Conservation (phyloP, 2,888 invertebrate species). For the Conistra vaccinii region DNA sequence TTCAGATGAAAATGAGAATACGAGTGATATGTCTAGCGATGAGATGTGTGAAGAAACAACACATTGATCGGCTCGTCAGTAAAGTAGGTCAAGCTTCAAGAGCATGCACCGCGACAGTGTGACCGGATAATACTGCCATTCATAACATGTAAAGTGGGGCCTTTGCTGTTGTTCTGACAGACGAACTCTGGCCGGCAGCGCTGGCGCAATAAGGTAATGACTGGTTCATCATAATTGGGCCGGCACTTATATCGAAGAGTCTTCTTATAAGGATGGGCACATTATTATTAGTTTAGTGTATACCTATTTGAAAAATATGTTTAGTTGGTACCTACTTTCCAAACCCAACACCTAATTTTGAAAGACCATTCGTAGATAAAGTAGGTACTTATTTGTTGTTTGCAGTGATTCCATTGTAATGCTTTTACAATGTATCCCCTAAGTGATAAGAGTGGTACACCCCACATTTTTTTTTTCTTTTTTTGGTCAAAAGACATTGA, state of each 20-base stretch:
- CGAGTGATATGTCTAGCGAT: not conserved
- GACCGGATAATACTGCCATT: not conserved
- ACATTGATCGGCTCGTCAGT: not conserved
- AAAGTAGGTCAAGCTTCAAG: constrained; percentile 11
- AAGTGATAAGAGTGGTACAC: too few relatives aligned
- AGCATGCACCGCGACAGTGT: not conserved
- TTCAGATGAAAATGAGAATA: not conserved
- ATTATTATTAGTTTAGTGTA: not conserved
- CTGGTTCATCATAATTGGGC: too few relatives aligned
- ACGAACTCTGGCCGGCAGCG: not conserved
- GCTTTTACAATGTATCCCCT: too few relatives aligned
- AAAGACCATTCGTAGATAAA: not conserved
- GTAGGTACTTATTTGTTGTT: not conserved
- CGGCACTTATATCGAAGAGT: not conserved
- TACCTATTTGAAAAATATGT: too few relatives aligned
- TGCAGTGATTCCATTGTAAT: not conserved
- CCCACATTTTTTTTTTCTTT: too few relatives aligned
- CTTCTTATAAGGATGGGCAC: not conserved
- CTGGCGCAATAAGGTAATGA: not conserved
- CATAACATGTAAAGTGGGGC: constrained; percentile 12
- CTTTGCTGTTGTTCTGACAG: not conserved
- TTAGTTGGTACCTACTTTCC: not conserved
- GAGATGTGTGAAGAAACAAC: not conserved
- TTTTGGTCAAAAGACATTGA: too few relatives aligned
- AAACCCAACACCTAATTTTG: not conserved